Evolutionary conservation across 2,797 vertebrate genomes (phyloP).

Genomic region (Lophius americanus): DNA sequence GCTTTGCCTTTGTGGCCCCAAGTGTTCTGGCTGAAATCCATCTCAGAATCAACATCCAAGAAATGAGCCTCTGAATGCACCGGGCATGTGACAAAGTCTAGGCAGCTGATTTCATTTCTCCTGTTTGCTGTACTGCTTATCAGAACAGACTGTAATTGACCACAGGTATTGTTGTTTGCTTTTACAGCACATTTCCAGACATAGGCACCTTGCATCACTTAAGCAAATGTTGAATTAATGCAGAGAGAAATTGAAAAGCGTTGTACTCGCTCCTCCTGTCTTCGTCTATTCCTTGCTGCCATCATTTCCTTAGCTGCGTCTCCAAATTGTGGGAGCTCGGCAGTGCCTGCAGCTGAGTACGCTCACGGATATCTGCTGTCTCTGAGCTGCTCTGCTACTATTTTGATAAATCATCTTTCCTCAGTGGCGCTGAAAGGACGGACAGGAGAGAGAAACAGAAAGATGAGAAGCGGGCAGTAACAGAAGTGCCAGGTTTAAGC

Average conservation of each 20-base stretch:
- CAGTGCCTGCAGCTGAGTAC: constrained; percentile 35
- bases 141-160: constrained; percentile 65
- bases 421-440: constrained; percentile 35
- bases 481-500: constrained; percentile 15
- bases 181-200: constrained; percentile 52
- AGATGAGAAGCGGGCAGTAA: constrained; percentile 11
- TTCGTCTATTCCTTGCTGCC: constrained; percentile 35
- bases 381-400: constrained; percentile 35
- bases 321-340: constrained; percentile 49
- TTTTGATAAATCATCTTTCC: constrained; percentile 53
- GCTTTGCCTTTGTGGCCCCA: constrained; percentile 61
- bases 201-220: constrained; percentile 45
- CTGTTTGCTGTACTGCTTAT: constrained; percentile 69
- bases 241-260: constrained; percentile 52
- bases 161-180: constrained; percentile 41
- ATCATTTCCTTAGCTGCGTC: constrained; percentile 49
- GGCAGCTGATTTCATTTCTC: constrained; percentile 66
- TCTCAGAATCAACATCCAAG: constrained; percentile 70
- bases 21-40: constrained; percentile 71
- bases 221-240: constrained; percentile 59
- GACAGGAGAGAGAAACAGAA: constrained; percentile 8
- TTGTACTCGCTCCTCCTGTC: constrained; percentile 49
- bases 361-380: constrained; percentile 62
- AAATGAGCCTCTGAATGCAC: constrained; percentile 63
- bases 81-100: constrained; percentile 43